These are phyloP conservation scores for Drosophila suboccidentalis DNA, from an alignment of 2,888 invertebrate genomes.

Conservation along the genomic window DNA sequence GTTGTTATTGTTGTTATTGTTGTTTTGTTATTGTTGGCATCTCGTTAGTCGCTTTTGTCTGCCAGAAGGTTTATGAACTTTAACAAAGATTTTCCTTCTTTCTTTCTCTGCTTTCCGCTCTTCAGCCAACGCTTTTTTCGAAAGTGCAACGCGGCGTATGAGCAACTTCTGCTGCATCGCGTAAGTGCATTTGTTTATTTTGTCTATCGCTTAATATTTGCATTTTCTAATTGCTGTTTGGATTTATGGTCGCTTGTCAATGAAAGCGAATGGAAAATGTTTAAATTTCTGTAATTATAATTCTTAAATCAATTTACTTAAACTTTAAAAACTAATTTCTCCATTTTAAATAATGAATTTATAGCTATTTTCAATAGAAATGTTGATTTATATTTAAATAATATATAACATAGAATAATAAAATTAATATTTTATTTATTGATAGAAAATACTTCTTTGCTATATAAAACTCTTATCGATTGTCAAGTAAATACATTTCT, in stretches of 20 bases:
- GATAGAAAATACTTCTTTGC: no score
- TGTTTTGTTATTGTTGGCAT: constrained; percentile 44
- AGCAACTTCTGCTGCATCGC: constrained; percentile 54
- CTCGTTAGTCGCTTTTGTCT: constrained; percentile 57
- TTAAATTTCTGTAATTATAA: constrained; percentile 72
- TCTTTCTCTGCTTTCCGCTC: constrained; percentile 28
- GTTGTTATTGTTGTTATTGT: constrained; percentile 36
- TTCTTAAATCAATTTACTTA: not conserved
- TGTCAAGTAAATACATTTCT: no score
- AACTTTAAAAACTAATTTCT: no score
- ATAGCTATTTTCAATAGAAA: no score
- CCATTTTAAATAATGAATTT: no score
- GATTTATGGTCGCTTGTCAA: constrained; percentile 34
- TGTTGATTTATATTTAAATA: no score
- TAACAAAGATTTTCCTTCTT: constrained; percentile 74
- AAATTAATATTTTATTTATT: no score
- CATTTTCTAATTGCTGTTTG: constrained; percentile 66
- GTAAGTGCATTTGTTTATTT: constrained; percentile 10
- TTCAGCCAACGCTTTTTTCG: constrained; percentile 32
- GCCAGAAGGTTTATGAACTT: constrained; percentile 81
- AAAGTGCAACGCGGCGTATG: constrained; percentile 78
- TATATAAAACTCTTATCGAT: no score
- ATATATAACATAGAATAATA: no score
- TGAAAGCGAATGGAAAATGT: constrained; percentile 56
- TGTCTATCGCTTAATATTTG: constrained; percentile 39